Conservation (phyloP, 2,888 invertebrate genomes). For the Cephonodes hylas region DNA sequence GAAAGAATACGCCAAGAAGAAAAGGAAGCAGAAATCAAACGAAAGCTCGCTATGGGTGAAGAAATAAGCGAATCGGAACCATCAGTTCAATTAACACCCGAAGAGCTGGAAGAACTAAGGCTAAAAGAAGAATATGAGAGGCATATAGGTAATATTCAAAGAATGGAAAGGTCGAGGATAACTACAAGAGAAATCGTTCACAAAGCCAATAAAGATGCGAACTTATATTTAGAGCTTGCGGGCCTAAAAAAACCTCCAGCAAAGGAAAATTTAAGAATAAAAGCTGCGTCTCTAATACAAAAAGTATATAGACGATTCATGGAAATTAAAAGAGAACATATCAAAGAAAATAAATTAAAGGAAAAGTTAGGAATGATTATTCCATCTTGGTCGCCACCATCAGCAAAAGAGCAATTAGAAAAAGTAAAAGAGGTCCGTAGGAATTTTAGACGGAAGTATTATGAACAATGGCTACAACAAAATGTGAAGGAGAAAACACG, state of each 20-base stretch:
- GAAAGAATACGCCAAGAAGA: slow-evolving; percentile 47
- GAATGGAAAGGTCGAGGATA: slow-evolving; percentile 64
- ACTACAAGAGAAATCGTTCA: slow-evolving; percentile 38
- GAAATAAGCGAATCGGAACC: slow-evolving; percentile 44
- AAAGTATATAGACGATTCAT: slow-evolving; percentile 65
- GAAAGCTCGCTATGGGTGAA: slow-evolving; percentile 51
- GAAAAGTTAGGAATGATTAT: slow-evolving; percentile 81
- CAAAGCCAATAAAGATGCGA: slow-evolving; percentile 54
- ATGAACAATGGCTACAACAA: slow-evolving; percentile 67
- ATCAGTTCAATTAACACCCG: slow-evolving; percentile 43
- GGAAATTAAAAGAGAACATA: slow-evolving; percentile 57
- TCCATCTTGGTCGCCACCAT: slow-evolving; percentile 68
- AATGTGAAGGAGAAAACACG: slow-evolving; percentile 74
- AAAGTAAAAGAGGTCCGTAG: slow-evolving; percentile 70
- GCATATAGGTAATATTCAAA: slow-evolving; percentile 58
- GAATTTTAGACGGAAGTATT: slow-evolving; percentile 63
- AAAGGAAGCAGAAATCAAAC: slow-evolving; percentile 52
- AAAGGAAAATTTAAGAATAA: slow-evolving; percentile 39
- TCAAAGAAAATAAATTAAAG: slow-evolving; percentile 63
- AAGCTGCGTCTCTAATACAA: slow-evolving; percentile 55
- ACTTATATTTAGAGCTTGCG: slow-evolving; percentile 62
- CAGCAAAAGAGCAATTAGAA: slow-evolving; percentile 69
- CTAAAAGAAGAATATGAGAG: slow-evolving; percentile 49
- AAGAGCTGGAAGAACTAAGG: slow-evolving; percentile 48
- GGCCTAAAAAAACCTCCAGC: slow-evolving; percentile 60